A percentile compares a stretch with the other conserved stretches of the same genome.
Conservation (phyloP, 2,888 invertebrate genomes). For the Ptilodon capucinus region DNA sequence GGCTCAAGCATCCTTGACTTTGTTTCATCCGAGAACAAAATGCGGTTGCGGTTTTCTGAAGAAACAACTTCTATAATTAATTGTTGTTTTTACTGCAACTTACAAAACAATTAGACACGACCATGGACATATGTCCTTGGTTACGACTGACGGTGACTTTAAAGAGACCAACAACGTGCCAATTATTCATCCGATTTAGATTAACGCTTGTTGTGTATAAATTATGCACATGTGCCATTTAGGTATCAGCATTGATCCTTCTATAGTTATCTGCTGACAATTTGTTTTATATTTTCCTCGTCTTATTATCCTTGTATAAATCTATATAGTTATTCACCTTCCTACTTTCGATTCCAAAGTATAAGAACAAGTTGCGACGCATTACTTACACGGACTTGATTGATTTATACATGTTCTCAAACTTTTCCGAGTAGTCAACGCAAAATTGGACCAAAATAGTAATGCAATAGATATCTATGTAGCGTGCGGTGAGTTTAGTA, state of each 20-base stretch:
- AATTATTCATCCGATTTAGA: background rate
- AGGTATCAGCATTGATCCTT: background rate
- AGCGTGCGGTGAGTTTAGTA: conserved; percentile 24
- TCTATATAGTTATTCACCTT: background rate
- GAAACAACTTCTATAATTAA: conserved; percentile 20
- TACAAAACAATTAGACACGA: background rate
- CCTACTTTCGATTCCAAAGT: background rate
- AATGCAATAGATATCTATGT: conserved; percentile 14
- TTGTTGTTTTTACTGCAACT: conserved; percentile 19
- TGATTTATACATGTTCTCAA: background rate
- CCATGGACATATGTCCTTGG: too few relatives aligned
- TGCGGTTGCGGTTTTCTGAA: conserved; percentile 39
- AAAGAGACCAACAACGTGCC: background rate
- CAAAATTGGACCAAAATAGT: conserved; percentile 16
- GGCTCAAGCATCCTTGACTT: conserved; percentile 27
- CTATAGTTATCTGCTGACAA: background rate
- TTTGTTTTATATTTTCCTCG: background rate
- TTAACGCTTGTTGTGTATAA: background rate
- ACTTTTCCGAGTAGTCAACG: background rate
- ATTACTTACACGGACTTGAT: background rate
- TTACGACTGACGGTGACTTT: background rate
- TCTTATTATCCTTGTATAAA: conserved; percentile 1
- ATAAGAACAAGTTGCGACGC: background rate
- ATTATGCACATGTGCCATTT: background rate
- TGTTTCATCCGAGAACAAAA: conserved; percentile 26